A percentile compares a stretch with the other conserved stretches of the same genome.
Conservation (phyloP, 1,140 invertebrate genomes). For the Drosophila nannoptera region DNA sequence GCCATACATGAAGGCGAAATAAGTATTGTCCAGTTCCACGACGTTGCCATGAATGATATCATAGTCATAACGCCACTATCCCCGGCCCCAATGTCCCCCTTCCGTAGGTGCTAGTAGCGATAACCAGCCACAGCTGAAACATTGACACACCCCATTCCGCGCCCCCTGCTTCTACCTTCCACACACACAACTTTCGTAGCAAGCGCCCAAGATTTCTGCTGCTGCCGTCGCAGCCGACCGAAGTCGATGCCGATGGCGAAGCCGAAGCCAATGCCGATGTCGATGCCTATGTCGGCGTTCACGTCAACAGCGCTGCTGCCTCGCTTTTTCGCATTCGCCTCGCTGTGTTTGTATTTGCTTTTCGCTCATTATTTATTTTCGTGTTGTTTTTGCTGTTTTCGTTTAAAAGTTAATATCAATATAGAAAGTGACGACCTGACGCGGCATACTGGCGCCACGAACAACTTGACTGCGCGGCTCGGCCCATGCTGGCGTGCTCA, state of each 20-base stretch:
- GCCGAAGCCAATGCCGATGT: too few relatives aligned
- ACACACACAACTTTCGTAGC: constrained; percentile 59
- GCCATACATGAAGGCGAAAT: constrained; percentile 45
- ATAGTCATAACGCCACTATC: constrained; percentile 45
- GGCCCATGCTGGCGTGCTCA: constrained; percentile 51
- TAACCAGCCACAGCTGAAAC: constrained; percentile 38
- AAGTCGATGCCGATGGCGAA: too few relatives aligned
- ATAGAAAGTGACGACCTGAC: constrained; percentile 77
- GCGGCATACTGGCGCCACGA: constrained; percentile 73
- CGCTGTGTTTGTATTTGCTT: constrained; percentile 68
- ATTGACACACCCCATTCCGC: constrained; percentile 22
- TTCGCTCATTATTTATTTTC: constrained; percentile 77
- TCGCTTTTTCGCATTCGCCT: constrained; percentile 37
- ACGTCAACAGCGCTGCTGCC: constrained; percentile 3
- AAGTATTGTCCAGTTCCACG: constrained; percentile 54
- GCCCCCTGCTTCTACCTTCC: neutral
- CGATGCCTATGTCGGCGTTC: neutral
- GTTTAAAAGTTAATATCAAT: constrained; percentile 78
- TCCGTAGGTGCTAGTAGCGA: constrained; percentile 36
- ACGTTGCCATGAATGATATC: constrained; percentile 65
- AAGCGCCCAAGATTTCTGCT: constrained; percentile 56
- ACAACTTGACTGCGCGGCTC: constrained; percentile 50
- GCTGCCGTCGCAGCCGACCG: constrained; percentile 7
- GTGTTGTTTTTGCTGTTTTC: constrained; percentile 77
- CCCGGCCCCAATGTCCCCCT: constrained; percentile 1